These are phyloP conservation scores for Halictus quadricinctus DNA, from an alignment of 2,888 invertebrate genomes.

Conservation along the genomic window DNA sequence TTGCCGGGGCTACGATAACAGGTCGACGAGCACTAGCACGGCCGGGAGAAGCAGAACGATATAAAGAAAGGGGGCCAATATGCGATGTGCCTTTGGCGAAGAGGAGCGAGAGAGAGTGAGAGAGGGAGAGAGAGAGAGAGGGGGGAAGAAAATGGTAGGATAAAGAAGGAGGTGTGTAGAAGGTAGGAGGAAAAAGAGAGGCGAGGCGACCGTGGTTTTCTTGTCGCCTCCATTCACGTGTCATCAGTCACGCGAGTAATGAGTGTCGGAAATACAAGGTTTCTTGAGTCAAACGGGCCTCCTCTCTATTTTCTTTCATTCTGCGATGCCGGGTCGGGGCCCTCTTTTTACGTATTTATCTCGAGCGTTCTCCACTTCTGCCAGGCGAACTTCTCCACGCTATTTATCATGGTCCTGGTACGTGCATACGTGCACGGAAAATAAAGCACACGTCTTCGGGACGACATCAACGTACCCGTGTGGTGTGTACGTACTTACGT, in stretches of 20 bases:
- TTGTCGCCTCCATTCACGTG: conserved; percentile 76
- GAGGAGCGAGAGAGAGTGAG: not conserved
- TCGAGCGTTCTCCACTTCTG: conserved; percentile 36
- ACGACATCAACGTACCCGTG: conserved; percentile 56
- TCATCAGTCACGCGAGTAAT: conserved; percentile 79
- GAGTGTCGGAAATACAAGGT: conserved; percentile 78
- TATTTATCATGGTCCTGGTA: conserved; percentile 72
- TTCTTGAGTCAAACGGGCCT: conserved; percentile 67
- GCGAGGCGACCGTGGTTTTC: conserved; percentile 67
- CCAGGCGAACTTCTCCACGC: conserved; percentile 62
- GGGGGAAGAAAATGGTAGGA: conserved; percentile 11
- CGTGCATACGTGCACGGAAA: conserved; percentile 73
- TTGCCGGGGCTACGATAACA: conserved; percentile 30
- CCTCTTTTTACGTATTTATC: conserved; percentile 38
- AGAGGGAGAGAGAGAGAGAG: not conserved
- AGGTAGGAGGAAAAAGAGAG: conserved; percentile 48
- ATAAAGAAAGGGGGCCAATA: conserved; percentile 43
- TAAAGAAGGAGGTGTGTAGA: conserved; percentile 2
- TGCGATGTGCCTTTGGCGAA: conserved; percentile 28
- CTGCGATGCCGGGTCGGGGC: conserved; percentile 12
- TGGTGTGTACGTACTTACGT: conserved; percentile 40
- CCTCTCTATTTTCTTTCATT: conserved; percentile 46
- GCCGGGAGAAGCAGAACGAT: not conserved
- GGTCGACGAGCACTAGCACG: not conserved
- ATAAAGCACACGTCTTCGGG: conserved; percentile 66